Evolutionary conservation across 1,140 invertebrate species (phyloP), one percentile per base, ranked within the genome.

Genomic region (Achatina immaculata): DNA sequence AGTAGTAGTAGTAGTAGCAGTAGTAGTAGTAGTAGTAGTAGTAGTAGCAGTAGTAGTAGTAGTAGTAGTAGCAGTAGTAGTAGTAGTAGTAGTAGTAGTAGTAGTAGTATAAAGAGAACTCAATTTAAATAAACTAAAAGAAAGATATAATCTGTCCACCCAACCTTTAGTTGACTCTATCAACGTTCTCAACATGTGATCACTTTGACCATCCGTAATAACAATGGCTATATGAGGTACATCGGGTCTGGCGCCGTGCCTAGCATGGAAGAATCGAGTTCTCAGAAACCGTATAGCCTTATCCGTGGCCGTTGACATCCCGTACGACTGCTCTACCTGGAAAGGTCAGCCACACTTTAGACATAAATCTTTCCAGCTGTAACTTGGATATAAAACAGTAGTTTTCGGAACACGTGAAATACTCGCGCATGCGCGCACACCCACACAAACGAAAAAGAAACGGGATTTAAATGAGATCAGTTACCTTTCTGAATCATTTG

Each of bases 181-280:
- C 19, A 86, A 28, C 24, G 87, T 87, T 48, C 76, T 81, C 11
- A 83, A 48, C 6, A 84, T 82, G 68, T 87, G 83, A 14, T 85
- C 75, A 0, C 87, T 88, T 58, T 85, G 82, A 34, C 89, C 89
- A 78, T 90, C 89, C 0, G 89, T 90, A 16, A 90, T 81, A 14
- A 90, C 81, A 38, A 90, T 85, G n/a, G 81, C 85, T 31, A 89
- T 81, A 45, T 84, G 84, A 16, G 83, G 58, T 21, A 86, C 87
- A 24, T 78, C 75, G 0, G 51, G 75, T 36, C 88, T 34, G 16
- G 75, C 85, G 6, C 87, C 87, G 43, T 84, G 79, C 68, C 72
- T 65, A 4, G 42, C 31, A 11, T 74, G 73, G 66, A 88, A 85
- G 84, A 88, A 85, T 1, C 81, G 38, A 36, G 65, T 83, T 34